These are phyloP conservation scores for Philereme transversata DNA, from an alignment of 2,888 invertebrate species.

Conservation along the genomic window DNA sequence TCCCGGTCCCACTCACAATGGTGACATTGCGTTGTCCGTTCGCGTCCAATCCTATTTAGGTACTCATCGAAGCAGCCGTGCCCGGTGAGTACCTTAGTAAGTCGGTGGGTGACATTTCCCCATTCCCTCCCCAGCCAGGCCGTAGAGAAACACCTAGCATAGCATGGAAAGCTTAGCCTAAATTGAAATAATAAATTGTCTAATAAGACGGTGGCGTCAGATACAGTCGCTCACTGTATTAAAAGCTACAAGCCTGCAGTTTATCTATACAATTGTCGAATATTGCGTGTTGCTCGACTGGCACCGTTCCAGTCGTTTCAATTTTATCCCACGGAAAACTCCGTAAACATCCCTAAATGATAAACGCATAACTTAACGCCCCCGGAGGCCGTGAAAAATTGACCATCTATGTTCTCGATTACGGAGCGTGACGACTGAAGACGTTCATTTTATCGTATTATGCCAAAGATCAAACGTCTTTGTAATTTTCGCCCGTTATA, in stretches of 20 bases:
- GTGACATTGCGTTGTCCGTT: too few species aligned
- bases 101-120: too few species aligned
- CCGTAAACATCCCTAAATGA: constrained; percentile 82
- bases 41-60: too few species aligned
- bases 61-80: too few species aligned
- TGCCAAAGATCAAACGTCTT: constrained; percentile 46
- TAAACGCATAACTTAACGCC: constrained; percentile 81
- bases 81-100: too few species aligned
- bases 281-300: constrained; percentile 55
- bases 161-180: too few species aligned
- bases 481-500: constrained; percentile 27
- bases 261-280: constrained; percentile 21
- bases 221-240: constrained; percentile 17
- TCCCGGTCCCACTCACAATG: too few species aligned
- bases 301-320: constrained; percentile 81
- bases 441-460: constrained; percentile 59
- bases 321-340: constrained; percentile 73
- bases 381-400: constrained; percentile 72
- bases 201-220: constrained; percentile 9
- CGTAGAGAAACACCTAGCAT: too few species aligned
- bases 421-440: constrained; percentile 69
- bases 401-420: constrained; percentile 72
- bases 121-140: too few species aligned
- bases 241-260: constrained; percentile 11
- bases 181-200: too few species aligned